These are phyloP conservation scores for Alces alces DNA, from an alignment of 2,113 vertebrate species.

Conservation along the genomic window DNA sequence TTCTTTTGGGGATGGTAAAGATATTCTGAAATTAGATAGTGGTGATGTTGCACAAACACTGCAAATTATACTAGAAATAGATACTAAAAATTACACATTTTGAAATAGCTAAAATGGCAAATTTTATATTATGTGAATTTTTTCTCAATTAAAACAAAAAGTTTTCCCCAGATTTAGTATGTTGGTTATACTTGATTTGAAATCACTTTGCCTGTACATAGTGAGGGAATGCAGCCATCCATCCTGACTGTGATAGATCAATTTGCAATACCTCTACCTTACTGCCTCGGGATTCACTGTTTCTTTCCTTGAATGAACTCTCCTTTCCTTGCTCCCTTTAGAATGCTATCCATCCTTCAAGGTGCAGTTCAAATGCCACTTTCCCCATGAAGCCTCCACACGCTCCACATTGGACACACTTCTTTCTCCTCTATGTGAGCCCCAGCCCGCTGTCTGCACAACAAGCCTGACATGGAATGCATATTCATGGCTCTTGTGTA, in stretches of 20 bases:
- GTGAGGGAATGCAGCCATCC: constrained; percentile 41
- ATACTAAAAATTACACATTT: background rate
- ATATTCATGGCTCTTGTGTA: background rate
- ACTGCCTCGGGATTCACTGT: background rate
- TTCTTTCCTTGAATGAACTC: background rate
- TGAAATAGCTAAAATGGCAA: background rate
- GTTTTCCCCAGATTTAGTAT: background rate
- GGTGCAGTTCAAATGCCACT: background rate
- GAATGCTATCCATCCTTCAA: background rate
- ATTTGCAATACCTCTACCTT: constrained; percentile 45
- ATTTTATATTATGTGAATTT: background rate
- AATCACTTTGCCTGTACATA: constrained; percentile 28
- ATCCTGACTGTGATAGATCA: constrained; percentile 55
- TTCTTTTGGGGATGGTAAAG: background rate
- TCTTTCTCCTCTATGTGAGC: background rate
- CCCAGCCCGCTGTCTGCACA: background rate
- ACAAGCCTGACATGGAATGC: background rate
- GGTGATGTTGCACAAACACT: background rate
- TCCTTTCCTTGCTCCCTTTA: constrained; percentile 1
- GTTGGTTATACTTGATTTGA: constrained; percentile 44
- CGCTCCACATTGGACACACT: fast-evolving
- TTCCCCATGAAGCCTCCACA: background rate
- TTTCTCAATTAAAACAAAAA: background rate
- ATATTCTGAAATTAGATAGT: background rate
- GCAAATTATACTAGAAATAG: background rate